phyloP scores from a whole-genome alignment of 2,113 vertebrate genomes.

The Pitta sordida region DNA sequence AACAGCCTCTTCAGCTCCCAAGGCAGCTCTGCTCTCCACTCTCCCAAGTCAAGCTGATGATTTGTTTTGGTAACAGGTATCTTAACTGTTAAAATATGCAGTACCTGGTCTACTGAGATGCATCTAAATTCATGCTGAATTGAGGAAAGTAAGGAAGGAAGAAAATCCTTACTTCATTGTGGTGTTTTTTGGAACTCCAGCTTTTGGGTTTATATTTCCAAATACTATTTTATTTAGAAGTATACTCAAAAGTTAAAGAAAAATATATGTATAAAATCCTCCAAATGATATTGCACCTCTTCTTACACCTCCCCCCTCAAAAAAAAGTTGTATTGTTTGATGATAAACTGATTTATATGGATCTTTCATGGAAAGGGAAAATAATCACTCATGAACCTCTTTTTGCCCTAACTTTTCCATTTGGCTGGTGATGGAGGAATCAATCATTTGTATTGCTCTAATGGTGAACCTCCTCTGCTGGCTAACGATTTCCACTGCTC shows the following conservation, averaged over 20 bases:
- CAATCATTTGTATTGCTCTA: not conserved
- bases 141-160: not conserved
- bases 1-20: not conserved
- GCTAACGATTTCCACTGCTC: not conserved
- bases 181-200: not conserved
- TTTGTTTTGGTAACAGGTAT: not conserved
- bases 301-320: fast-evolving
- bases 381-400: not conserved
- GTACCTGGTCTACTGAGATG: not conserved
- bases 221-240: not conserved
- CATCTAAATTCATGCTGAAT: not conserved
- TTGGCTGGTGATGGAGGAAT: not conserved
- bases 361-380: not conserved
- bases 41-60: not conserved
- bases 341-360: not conserved
- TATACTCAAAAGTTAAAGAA: not conserved
- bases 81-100: not conserved
- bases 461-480: not conserved
- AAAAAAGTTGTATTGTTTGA: not conserved
- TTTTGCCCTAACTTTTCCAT: not conserved
- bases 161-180: not conserved
- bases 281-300: not conserved
- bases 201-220: not conserved
- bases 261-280: not conserved
- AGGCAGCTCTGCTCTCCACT: not conserved